Percentiles rank a stretch among this genome's conserved stretches.
Conservation (phyloP, 2,797 vertebrate species). For the Champsocephalus esox region DNA sequence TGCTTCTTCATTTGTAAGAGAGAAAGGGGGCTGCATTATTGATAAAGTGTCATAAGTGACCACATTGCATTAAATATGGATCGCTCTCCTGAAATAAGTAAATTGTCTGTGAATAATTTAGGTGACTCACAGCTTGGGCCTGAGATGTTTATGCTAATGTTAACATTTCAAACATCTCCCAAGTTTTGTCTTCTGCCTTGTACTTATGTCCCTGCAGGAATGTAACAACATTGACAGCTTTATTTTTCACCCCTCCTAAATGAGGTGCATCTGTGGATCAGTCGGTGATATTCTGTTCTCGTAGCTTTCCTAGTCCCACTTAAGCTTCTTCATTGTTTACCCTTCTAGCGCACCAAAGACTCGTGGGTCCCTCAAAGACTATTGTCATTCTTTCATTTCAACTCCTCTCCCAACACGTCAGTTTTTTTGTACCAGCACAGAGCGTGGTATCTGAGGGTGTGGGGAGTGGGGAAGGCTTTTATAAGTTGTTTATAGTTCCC, state of each 20-base stretch:
- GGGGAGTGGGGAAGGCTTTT: slow-evolving; percentile 46
- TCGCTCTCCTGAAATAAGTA: slow-evolving; percentile 79
- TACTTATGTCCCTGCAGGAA: slow-evolving; percentile 56
- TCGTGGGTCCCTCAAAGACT: slow-evolving; percentile 25
- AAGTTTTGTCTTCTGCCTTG: slow-evolving; percentile 54
- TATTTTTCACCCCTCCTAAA: slow-evolving; percentile 22
- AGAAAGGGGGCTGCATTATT: slow-evolving; percentile 76
- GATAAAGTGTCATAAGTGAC: slow-evolving; percentile 79
- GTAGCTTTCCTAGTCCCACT: not conserved
- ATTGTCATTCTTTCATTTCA: slow-evolving; percentile 53
- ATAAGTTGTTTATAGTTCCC: slow-evolving; percentile 57
- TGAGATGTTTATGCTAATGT: slow-evolving; percentile 80
- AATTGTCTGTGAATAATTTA: slow-evolving; percentile 83
- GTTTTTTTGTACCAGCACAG: slow-evolving; percentile 24
- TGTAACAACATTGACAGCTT: slow-evolving; percentile 26
- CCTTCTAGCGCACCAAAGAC: slow-evolving; percentile 27
- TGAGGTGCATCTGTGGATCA: slow-evolving; percentile 51
- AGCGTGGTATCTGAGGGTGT: slow-evolving; percentile 41
- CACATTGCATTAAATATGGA: slow-evolving; percentile 81
- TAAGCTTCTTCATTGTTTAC: slow-evolving; percentile 38
- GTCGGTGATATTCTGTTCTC: slow-evolving; percentile 9
- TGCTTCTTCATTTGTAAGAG: slow-evolving; percentile 66
- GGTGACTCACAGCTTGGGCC: slow-evolving; percentile 52
- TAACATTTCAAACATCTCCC: slow-evolving; percentile 73
- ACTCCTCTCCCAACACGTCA: slow-evolving; percentile 20